A percentile compares a stretch with the other conserved stretches of the same genome.
Conservation (phyloP, 2,113 vertebrate species). For the Phocoena sinus region DNA sequence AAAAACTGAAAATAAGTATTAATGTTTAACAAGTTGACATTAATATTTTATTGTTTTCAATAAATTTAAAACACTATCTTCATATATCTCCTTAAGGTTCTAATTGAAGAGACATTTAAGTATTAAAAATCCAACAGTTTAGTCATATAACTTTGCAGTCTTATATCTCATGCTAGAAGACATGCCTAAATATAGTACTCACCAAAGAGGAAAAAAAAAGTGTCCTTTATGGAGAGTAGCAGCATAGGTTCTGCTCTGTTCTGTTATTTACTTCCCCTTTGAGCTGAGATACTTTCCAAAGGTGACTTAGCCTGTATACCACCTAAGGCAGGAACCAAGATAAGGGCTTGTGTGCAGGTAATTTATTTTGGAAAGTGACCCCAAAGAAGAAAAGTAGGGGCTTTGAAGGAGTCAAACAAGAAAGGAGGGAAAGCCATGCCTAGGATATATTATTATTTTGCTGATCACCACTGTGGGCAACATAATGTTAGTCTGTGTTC, state of each 20-base stretch:
- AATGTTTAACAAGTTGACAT: background rate
- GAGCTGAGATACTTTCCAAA: background rate
- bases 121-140: background rate
- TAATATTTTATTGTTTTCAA: slow-evolving; percentile 8
- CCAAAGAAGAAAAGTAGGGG: background rate
- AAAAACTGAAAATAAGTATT: background rate
- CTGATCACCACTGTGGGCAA: background rate
- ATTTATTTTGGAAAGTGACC: background rate
- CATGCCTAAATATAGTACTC: background rate
- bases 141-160: background rate
- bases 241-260: background rate
- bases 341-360: background rate
- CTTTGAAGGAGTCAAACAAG: background rate
- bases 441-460: background rate
- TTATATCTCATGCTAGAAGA: background rate
- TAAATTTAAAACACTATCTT: background rate
- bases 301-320: background rate
- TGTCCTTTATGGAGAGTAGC: background rate
- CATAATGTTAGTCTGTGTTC: background rate
- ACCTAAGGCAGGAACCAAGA: background rate
- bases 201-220: background rate
- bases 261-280: background rate
- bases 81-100: background rate
- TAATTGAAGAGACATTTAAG: background rate
- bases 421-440: background rate